Evolutionary conservation across 2,113 vertebrate genomes (phyloP).

Genomic region (Rallus limicola): DNA sequence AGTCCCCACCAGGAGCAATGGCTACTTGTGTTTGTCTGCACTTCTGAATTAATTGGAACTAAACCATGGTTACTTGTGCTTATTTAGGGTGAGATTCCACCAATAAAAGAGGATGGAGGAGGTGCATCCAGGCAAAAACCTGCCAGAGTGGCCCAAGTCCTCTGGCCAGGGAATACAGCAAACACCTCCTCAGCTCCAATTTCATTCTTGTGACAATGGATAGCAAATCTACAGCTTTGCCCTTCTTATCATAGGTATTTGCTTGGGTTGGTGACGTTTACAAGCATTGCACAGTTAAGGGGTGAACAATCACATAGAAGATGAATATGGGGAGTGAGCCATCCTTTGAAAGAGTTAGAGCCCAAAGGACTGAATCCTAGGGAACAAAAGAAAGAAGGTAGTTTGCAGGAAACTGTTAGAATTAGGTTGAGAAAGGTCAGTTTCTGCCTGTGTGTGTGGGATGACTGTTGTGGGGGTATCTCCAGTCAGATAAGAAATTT

Average conservation of each 20-base stretch:
- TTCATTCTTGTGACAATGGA: not conserved
- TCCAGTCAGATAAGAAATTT: not conserved
- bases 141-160: not conserved
- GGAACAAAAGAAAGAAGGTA: not conserved
- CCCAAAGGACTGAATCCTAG: not conserved
- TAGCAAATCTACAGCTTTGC: not conserved
- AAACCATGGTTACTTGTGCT: not conserved
- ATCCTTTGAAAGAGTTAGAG: not conserved
- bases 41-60: conserved; percentile 6
- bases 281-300: not conserved
- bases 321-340: not conserved
- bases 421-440: not conserved
- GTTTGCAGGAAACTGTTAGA: not conserved
- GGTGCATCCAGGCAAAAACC: not conserved
- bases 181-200: not conserved
- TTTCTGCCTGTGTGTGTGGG: not conserved
- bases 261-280: not conserved
- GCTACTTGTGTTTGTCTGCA: not conserved
- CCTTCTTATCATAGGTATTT: not conserved
- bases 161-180: not conserved
- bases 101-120: not conserved
- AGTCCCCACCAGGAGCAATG: not conserved
- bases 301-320: not conserved
- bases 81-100: not conserved
- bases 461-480: not conserved